Conservation (phyloP, 2,113 vertebrate genomes). For the Triplophysa rosa region DNA sequence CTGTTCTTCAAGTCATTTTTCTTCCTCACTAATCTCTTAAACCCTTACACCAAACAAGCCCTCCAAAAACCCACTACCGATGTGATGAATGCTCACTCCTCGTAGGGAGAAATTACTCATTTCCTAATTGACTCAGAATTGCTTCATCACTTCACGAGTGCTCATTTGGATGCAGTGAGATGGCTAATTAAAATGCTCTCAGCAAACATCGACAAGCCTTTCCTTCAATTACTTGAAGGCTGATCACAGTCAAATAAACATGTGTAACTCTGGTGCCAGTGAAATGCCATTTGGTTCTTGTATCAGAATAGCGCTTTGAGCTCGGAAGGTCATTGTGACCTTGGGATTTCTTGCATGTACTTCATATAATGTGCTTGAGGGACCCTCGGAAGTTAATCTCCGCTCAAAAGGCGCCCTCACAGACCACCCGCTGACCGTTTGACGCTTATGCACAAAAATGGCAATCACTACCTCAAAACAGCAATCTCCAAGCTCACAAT, state of each 20-base stretch:
- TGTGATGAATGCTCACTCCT: constrained; percentile 50
- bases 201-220: constrained; percentile 56
- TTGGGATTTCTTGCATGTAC: constrained; percentile 24
- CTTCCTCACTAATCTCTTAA: neutral
- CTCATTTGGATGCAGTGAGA: constrained; percentile 58
- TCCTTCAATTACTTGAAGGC: constrained; percentile 53
- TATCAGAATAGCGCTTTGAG: constrained; percentile 3
- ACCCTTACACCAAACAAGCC: constrained; percentile 36
- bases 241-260: constrained; percentile 51
- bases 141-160: constrained; percentile 60
- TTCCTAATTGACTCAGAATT: constrained; percentile 66
- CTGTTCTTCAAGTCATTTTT: neutral
- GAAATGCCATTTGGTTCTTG: constrained; percentile 13
- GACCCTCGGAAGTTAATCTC: neutral
- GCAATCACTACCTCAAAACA: neutral
- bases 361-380: constrained; percentile 5
- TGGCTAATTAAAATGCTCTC: constrained; percentile 69
- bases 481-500: neutral
- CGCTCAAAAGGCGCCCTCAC: neutral
- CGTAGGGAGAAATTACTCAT: constrained; percentile 62
- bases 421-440: neutral
- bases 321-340: constrained; percentile 31
- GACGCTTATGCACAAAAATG: neutral
- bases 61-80: constrained; percentile 8
- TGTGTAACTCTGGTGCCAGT: constrained; percentile 47